Conservation (phyloP, 1,140 invertebrate species). For the Pseudobourletiella spinata region DNA sequence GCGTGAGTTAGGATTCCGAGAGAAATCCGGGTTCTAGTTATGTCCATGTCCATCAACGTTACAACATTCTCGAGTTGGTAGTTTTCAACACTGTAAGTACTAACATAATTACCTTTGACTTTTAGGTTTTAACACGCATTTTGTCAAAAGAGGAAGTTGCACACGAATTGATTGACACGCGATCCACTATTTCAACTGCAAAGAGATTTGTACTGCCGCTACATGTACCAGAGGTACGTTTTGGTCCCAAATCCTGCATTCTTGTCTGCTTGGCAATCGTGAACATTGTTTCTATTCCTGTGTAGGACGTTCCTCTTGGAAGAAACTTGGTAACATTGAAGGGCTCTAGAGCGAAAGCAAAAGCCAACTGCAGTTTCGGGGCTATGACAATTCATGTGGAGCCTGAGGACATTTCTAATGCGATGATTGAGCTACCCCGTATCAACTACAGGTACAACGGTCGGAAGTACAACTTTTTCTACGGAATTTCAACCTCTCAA, state of each 20-base stretch:
- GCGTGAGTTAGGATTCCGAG: conserved; percentile 25
- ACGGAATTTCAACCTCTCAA: conserved; percentile 29
- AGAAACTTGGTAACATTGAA: conserved; percentile 22
- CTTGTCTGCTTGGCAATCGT: no score
- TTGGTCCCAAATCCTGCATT: no score
- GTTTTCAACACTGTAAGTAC: no score
- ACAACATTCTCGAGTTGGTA: no score
- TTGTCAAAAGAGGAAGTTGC: no score
- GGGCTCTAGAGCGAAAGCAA: conserved; percentile 21
- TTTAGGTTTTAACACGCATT: no score
- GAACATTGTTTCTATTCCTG: neutral
- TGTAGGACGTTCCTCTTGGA: neutral
- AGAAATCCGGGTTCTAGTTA: no score
- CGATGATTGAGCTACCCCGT: conserved; percentile 38
- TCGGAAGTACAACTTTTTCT: conserved; percentile 40
- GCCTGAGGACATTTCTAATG: conserved; percentile 27
- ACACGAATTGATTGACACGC: no score
- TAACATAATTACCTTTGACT: no score
- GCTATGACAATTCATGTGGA: conserved; percentile 8
- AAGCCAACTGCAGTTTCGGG: neutral
- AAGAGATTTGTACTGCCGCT: conserved; percentile 20
- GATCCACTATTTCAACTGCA: no score
- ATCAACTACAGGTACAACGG: conserved; percentile 43
- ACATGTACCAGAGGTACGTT: conserved; percentile 18
- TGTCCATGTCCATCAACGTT: no score